Percentiles rank a stretch among this genome's conserved stretches.
phyloP scores from a whole-genome alignment of 2,113 vertebrate genomes.

The Epinephelus fuscoguttatus region DNA sequence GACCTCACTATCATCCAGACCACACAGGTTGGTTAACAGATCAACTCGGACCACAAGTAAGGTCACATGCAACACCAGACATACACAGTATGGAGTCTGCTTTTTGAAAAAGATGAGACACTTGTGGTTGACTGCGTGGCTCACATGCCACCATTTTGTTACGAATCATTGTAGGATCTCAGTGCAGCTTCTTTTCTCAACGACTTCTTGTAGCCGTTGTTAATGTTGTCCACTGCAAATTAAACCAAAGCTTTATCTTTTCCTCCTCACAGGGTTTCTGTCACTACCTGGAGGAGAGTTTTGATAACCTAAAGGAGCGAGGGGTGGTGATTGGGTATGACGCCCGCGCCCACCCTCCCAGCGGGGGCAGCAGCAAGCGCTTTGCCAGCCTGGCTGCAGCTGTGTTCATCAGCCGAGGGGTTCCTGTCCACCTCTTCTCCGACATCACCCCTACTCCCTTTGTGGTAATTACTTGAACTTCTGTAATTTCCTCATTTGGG shows the following conservation, averaged over 20 bases:
- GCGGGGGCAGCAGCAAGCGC: conserved; percentile 91
- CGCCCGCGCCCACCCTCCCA: conserved; percentile 90
- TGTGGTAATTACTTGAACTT: conserved; percentile 86
- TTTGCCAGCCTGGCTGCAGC: conserved; percentile 92
- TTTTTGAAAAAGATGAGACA: not conserved
- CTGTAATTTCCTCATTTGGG: not conserved
- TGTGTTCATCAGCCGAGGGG: conserved; percentile 89
- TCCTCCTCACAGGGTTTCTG: conserved; percentile 90
- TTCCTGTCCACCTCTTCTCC: conserved; percentile 94
- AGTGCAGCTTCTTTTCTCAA: not conserved
- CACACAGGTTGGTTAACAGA: conserved; percentile 83
- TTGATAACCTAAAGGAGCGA: conserved; percentile 89
- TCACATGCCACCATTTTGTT: not conserved
- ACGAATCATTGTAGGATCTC: not conserved
- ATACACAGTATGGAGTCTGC: not conserved
- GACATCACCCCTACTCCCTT: conserved; percentile 96
- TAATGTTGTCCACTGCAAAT: not conserved
- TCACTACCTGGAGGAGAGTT: conserved; percentile 90
- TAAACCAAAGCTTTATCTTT: not conserved
- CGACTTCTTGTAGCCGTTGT: not conserved
- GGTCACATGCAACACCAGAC: conserved; percentile 25
- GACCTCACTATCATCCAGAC: conserved; percentile 98
- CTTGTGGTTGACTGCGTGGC: not conserved
- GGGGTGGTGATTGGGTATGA: conserved; percentile 95
- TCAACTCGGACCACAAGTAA: not conserved